Conservation (phyloP, 2,113 vertebrate species). For the Oxyruncus cristatus region DNA sequence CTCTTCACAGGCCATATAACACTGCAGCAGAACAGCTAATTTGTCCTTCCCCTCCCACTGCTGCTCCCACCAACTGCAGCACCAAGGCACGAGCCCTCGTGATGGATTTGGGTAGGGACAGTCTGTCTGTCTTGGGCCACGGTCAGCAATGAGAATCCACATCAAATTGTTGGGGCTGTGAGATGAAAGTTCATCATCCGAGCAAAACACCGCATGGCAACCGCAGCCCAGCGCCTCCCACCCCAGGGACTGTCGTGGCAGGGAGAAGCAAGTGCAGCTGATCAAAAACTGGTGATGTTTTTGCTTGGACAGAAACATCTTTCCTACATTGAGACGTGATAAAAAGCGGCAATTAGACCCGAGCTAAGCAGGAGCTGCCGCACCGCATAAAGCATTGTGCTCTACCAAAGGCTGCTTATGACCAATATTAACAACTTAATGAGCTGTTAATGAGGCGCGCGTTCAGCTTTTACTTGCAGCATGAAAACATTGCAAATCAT, state of each 20-base stretch:
- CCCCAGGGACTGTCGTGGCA: neutral
- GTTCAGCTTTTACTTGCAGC: constrained; percentile 61
- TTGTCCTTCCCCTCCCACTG: constrained; percentile 1
- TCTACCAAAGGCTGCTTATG: constrained; percentile 62
- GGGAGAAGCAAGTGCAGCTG: neutral
- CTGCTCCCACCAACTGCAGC: neutral
- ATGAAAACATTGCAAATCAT: constrained; percentile 65
- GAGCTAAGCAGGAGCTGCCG: constrained; percentile 38
- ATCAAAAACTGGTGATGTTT: neutral
- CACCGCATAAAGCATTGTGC: constrained; percentile 24
- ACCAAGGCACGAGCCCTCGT: neutral
- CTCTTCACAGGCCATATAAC: neutral
- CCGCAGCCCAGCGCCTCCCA: neutral
- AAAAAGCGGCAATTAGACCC: constrained; percentile 43
- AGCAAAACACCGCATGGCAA: neutral
- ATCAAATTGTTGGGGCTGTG: neutral
- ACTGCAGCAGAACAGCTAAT: neutral
- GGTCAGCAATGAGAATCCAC: neutral
- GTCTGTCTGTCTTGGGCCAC: neutral
- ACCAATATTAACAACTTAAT: constrained; percentile 73
- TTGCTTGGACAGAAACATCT: neutral
- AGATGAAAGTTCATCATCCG: neutral
- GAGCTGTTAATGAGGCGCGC: constrained; percentile 68
- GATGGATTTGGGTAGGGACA: neutral
- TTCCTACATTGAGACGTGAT: neutral